phyloP scores from a whole-genome alignment of 2,888 invertebrate species.

The Tridacna gigas region DNA sequence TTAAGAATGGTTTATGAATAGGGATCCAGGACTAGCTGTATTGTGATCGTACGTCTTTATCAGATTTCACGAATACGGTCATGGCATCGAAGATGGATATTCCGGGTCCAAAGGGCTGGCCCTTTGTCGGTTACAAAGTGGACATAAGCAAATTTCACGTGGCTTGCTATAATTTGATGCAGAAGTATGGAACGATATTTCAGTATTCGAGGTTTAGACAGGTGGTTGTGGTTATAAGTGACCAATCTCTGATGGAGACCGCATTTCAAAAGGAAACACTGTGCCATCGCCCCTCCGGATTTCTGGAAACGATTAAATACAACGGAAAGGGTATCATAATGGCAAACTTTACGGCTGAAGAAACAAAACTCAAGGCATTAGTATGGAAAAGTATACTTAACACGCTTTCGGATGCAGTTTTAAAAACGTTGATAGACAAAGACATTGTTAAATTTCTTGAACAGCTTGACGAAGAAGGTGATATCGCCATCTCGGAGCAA shows the following conservation, averaged over 20 bases:
- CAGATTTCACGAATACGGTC: no score
- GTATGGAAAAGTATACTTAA: background rate
- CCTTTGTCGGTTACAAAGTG: slow-evolving; percentile 1
- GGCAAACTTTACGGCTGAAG: slow-evolving; percentile 2
- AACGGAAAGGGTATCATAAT: background rate
- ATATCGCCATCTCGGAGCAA: background rate
- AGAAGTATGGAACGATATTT: background rate
- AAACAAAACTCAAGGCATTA: background rate
- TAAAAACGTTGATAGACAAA: background rate
- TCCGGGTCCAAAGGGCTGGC: slow-evolving; percentile 12
- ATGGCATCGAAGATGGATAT: background rate
- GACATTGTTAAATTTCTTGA: background rate
- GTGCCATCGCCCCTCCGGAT: background rate
- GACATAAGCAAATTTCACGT: slow-evolving; percentile 2
- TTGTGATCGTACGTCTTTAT: no score
- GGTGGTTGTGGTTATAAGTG: background rate
- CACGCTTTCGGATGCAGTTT: no score
- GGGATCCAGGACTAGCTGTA: no score
- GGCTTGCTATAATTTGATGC: background rate
- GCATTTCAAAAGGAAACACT: background rate
- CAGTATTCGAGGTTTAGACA: background rate
- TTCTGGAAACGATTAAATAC: slow-evolving; percentile 6
- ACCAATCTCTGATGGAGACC: background rate
- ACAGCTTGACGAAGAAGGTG: background rate
- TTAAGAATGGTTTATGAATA: no score